Conservation (phyloP, 2,888 invertebrate species). For the Lycophotia porphyrea region DNA sequence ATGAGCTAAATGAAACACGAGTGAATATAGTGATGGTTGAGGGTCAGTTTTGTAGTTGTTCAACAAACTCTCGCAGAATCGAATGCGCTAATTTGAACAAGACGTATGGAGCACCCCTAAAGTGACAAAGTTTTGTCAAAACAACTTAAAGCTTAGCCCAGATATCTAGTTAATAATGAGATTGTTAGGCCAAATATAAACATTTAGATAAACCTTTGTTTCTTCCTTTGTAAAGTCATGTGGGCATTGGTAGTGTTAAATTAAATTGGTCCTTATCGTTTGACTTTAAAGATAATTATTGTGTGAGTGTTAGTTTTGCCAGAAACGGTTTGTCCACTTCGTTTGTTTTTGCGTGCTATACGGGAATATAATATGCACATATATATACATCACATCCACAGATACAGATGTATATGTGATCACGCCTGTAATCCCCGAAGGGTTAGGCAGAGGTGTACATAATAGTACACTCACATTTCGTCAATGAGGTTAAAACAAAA, state of each 20-base stretch:
- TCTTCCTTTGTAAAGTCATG: not conserved
- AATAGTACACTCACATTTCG: no score
- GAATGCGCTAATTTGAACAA: not conserved
- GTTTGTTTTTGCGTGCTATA: not conserved
- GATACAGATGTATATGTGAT: no score
- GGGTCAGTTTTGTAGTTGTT: no score
- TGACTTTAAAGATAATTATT: not conserved
- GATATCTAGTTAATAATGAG: not conserved
- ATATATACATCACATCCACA: no score
- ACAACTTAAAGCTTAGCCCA: not conserved
- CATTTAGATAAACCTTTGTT: slow-evolving; percentile 3
- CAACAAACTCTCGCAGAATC: not conserved
- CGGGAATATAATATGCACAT: not conserved
- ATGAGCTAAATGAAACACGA: not conserved
- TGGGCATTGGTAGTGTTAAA: not conserved
- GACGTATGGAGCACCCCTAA: not conserved
- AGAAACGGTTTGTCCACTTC: not conserved
- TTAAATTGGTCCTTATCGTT: not conserved
- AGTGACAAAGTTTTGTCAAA: not conserved
- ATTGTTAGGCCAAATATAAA: not conserved
- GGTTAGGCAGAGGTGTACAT: no score
- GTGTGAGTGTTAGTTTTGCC: not conserved
- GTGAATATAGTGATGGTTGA: not conserved
- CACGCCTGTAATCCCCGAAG: not conserved
- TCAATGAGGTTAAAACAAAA: not conserved